Base-by-base conservation (phyloP, 2,888 invertebrate species). In the Rhingia rostrata region DNA sequence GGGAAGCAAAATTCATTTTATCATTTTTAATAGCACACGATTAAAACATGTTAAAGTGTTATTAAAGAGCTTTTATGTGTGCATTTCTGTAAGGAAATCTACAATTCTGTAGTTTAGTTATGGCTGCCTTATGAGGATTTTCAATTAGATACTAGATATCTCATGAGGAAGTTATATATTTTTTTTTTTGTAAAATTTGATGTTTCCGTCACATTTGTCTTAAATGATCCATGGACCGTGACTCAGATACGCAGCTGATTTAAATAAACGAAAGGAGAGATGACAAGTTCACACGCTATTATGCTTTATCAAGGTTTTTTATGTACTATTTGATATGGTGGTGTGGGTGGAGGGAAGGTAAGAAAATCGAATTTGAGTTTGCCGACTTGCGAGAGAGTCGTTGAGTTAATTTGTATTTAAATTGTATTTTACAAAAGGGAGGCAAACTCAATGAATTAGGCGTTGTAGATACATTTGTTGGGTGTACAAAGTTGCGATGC, bases 21-120 rank as follows among this genome's bases (percentile, higher is more conserved):
- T 83, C 73, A 83, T 79, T 83, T 83, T 73, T 83, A 73, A 83
- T 83, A 83, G 83, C 79, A 69, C 58, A 74, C 79, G 83, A 79
- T 83, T 83, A 79, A 83, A 79, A 79, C 63, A 74, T 79, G 63
- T 83, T 79, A 79, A 83, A 83, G 79, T 69, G 79, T 79, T 73
- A 73, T 83, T 83, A 83, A 83, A 83, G 83, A 78, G 78, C 73
- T 78, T 73, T 69, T 49, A 69, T 73, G 63, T 67, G 53, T 58
- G 64, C 22, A 58, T 78, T 64, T 73, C 41, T 49, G 10, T 10
- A 51, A 54, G 49, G 10, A 56, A 54, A 74, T 2, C 22, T 41
- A 43, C 30, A 51, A 53, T 43, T 32, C 12, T 22, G 37, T 9
- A 49, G n/a, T 49, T 70, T 10, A 37, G 12, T 45, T 10, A 30